A percentile compares a stretch with the other conserved stretches of the same genome.
Conservation (phyloP, 2,113 vertebrate genomes). For the Ptyas mucosa region DNA sequence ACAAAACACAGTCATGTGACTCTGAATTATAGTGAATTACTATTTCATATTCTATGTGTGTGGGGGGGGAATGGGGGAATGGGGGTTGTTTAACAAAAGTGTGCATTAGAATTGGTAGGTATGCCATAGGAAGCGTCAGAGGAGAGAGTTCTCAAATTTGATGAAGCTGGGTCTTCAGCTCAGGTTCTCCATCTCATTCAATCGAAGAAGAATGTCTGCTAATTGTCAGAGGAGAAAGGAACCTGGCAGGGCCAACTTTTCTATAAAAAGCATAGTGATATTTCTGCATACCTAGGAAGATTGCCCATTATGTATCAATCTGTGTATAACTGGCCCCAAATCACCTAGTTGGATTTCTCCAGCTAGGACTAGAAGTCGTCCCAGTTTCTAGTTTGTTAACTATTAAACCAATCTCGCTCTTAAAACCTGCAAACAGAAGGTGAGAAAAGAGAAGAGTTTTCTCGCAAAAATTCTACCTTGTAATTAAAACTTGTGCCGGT, state of each 20-base stretch:
- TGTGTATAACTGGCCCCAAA: too few species aligned
- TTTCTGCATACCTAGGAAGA: too few species aligned
- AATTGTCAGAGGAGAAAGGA: too few species aligned
- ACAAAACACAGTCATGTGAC: background rate
- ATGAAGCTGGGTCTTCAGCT: background rate
- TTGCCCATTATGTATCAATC: too few species aligned
- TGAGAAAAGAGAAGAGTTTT: background rate
- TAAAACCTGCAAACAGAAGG: background rate
- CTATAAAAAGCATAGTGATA: too few species aligned
- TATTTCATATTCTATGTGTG: too few species aligned
- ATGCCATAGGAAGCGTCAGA: background rate
- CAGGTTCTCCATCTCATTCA: too few species aligned
- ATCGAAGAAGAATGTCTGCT: too few species aligned
- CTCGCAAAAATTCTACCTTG: conserved; percentile 30
- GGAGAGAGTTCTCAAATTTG: background rate
- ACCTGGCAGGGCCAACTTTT: too few species aligned
- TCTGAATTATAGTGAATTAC: too few species aligned
- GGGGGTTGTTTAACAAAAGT: background rate
- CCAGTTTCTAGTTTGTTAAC: background rate
- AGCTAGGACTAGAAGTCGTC: background rate
- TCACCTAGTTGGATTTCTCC: too few species aligned
- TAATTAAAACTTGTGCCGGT: conserved; percentile 40
- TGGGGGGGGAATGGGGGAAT: too few species aligned
- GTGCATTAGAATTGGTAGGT: background rate
- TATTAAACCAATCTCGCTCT: background rate